Percentiles rank a stretch among this genome's conserved stretches.
These are phyloP conservation scores for Ricordea florida DNA, from an alignment of 92 coral and sea anemone species.

Conservation along the genomic window DNA sequence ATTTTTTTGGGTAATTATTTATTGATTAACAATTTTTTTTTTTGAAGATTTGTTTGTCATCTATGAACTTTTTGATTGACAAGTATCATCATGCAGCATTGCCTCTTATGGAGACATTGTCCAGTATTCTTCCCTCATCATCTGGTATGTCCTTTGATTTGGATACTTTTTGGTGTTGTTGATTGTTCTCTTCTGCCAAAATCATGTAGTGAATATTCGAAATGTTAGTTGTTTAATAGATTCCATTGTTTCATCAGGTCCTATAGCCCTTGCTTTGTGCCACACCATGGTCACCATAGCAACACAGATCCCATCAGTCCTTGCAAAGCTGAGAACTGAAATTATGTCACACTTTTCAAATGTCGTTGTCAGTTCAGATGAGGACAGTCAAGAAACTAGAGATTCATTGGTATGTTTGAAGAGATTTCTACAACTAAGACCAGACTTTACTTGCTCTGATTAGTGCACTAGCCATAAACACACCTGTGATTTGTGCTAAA, in stretches of 20 bases:
- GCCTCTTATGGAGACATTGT: constrained; percentile 67
- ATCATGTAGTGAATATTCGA: not conserved
- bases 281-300: constrained; percentile 90
- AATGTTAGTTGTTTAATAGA: not conserved
- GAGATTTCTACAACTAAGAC: too few relatives aligned
- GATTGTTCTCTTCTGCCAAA: not conserved
- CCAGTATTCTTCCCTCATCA: constrained; percentile 72
- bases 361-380: constrained; percentile 31
- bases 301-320: constrained; percentile 86
- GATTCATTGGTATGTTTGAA: constrained; percentile 50
- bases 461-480: not conserved
- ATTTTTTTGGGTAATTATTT: not conserved
- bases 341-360: constrained; percentile 62
- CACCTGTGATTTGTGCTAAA: too few relatives aligned
- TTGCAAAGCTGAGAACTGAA: constrained; percentile 67
- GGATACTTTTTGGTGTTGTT: not conserved
- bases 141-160: constrained; percentile 46
- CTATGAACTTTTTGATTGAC: constrained; percentile 79
- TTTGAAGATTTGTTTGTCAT: constrained; percentile 64
- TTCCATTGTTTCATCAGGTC: constrained; percentile 32
- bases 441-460: too few relatives aligned
- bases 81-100: constrained; percentile 63
- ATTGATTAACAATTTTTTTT: not conserved
- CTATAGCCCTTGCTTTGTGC: constrained; percentile 81
- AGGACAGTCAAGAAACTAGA: constrained; percentile 19